Evolutionary conservation across 2,888 invertebrate species (phyloP).

Genomic region (Cantharis nigra): DNA sequence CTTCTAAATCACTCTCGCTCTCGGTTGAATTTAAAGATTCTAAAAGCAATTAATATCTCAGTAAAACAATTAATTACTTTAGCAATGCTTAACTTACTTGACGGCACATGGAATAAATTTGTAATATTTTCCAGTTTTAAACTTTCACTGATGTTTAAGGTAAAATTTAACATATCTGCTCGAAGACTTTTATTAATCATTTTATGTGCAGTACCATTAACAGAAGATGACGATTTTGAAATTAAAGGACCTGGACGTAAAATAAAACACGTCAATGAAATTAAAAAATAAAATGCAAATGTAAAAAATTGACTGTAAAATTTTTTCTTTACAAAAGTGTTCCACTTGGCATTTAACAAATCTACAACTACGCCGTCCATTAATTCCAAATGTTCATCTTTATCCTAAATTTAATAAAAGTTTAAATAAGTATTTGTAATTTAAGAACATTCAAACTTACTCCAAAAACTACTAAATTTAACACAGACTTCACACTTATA

Average conservation of each 20-base stretch:
- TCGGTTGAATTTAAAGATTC: slow-evolving; percentile 30
- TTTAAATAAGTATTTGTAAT: slow-evolving; percentile 12
- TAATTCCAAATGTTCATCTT: slow-evolving; percentile 91
- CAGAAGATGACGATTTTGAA: slow-evolving; percentile 33
- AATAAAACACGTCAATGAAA: slow-evolving; percentile 87
- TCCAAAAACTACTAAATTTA: slow-evolving; percentile 95
- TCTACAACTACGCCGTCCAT: slow-evolving; percentile 94
- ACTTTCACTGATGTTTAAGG: slow-evolving; percentile 12
- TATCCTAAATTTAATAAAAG: slow-evolving; percentile 72
- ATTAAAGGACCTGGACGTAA: slow-evolving; percentile 80
- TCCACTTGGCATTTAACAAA: slow-evolving; percentile 96
- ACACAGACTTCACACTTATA: slow-evolving; percentile 93
- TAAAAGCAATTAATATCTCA: not conserved
- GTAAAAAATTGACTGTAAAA: slow-evolving; percentile 92
- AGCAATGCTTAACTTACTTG: slow-evolving; percentile 4
- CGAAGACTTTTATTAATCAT: not conserved
- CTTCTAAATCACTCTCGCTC: slow-evolving; percentile 62
- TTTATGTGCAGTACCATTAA: slow-evolving; percentile 39
- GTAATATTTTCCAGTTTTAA: slow-evolving; percentile 7
- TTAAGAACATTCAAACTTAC: slow-evolving; percentile 59
- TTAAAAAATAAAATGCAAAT: slow-evolving; percentile 87
- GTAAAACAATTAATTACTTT: not conserved
- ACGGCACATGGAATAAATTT: not conserved
- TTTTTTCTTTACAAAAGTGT: slow-evolving; percentile 92
- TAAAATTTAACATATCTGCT: slow-evolving; percentile 15